A percentile compares a stretch with the other conserved stretches of the same genome.
phyloP scores from a whole-genome alignment of 2,888 invertebrate genomes.

The Eilema depressum region DNA sequence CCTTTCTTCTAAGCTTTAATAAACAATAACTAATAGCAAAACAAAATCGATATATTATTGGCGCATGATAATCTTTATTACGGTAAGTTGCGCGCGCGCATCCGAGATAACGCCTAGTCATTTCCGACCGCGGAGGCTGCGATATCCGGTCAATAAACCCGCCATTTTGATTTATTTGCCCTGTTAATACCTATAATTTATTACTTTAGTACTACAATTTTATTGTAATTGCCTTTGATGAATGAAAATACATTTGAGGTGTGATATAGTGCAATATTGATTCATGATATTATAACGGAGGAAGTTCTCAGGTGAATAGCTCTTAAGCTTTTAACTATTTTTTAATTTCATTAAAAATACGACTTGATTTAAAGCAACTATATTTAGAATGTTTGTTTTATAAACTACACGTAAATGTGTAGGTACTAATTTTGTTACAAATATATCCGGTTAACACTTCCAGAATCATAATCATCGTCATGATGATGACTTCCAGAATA shows the following conservation, averaged over 20 bases:
- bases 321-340: neutral
- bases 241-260: neutral
- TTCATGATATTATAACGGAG: neutral
- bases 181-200: conserved; percentile 16
- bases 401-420: neutral
- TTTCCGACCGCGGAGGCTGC: conserved; percentile 64
- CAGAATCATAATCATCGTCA: too few relatives aligned
- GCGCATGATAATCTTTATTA: conserved; percentile 39
- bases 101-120: conserved; percentile 58
- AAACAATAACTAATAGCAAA: neutral
- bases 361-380: too few relatives aligned
- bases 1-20: neutral
- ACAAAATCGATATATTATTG: conserved; percentile 12
- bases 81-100: conserved; percentile 53
- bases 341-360: too few relatives aligned
- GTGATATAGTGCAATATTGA: neutral
- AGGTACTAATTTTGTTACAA: too few relatives aligned
- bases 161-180: conserved; percentile 41
- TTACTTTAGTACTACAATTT: neutral
- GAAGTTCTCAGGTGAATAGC: neutral
- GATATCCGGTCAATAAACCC: conserved; percentile 67
- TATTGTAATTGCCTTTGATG: conserved; percentile 1
- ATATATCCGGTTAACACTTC: neutral
- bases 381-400: neutral
- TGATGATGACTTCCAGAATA: too few relatives aligned